A percentile compares a stretch with the other conserved stretches of the same genome.
Evolutionary conservation across 2,888 invertebrate genomes (phyloP).

Genomic region (Metellina segmentata): DNA sequence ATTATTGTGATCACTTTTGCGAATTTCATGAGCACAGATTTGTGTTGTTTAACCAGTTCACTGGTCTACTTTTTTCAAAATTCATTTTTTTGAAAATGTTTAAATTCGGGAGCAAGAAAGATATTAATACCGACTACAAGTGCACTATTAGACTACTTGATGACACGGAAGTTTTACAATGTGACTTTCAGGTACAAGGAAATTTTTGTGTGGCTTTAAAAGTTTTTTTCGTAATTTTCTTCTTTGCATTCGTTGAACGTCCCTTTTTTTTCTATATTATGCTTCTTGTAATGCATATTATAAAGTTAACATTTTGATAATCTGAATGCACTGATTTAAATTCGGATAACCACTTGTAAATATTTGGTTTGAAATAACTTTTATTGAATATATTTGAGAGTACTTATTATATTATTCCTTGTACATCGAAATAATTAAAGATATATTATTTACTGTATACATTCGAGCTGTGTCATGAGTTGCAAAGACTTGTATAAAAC

Average conservation of each 20-base stretch:
- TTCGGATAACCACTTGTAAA: too few species aligned
- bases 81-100: conserved; percentile 82
- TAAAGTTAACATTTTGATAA: not conserved
- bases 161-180: conserved; percentile 94
- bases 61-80: conserved; percentile 34
- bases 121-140: conserved; percentile 87
- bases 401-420: too few species aligned
- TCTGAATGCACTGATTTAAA: too few species aligned
- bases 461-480: too few species aligned
- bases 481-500: too few species aligned
- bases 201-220: not conserved
- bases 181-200: conserved; percentile 90
- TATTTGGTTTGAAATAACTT: too few species aligned
- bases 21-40: conserved; percentile 35
- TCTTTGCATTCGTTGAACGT: not conserved
- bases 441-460: too few species aligned
- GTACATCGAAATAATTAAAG: too few species aligned
- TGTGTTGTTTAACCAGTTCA: conserved; percentile 41
- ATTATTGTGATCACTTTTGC: not conserved
- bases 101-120: conserved; percentile 85
- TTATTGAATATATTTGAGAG: too few species aligned
- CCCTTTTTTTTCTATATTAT: not conserved
- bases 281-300: not conserved
- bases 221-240: conserved; percentile 26
- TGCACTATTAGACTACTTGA: conserved; percentile 93